Conservation (phyloP, 2,797 vertebrate species). For the Pipistrellus nathusii region DNA sequence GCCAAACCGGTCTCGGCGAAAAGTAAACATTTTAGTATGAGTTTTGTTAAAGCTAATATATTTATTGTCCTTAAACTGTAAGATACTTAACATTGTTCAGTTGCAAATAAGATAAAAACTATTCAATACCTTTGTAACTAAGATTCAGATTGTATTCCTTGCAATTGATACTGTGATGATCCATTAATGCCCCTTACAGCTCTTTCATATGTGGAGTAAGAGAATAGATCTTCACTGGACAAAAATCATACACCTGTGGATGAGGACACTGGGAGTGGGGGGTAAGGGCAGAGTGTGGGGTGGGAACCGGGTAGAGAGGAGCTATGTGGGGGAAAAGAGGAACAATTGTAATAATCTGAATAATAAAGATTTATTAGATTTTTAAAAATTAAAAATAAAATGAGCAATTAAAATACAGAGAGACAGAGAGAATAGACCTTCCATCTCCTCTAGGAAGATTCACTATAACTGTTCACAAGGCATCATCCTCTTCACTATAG, state of each 20-base stretch:
- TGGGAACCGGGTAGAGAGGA: too few species aligned
- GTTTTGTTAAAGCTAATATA: conserved; percentile 40
- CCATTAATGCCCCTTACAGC: neutral
- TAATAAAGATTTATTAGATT: too few species aligned
- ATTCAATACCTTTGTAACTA: neutral
- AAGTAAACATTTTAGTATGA: conserved; percentile 3
- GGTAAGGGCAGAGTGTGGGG: too few species aligned
- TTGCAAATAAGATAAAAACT: conserved; percentile 20
- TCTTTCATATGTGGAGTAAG: neutral
- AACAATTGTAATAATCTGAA: too few species aligned
- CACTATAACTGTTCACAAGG: neutral
- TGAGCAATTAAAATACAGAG: too few species aligned
- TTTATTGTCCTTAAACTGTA: conserved; percentile 21
- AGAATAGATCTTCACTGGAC: neutral
- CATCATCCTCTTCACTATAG: neutral
- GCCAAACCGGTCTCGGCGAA: too few species aligned
- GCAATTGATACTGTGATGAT: neutral
- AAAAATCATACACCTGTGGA: too few species aligned
- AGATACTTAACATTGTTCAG: neutral
- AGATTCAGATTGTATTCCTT: conserved; percentile 52
- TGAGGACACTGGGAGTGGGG: too few species aligned
- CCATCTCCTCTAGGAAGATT: neutral
- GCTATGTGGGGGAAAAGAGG: too few species aligned
- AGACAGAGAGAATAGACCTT: neutral
- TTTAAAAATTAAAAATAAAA: too few species aligned